phyloP scores from a whole-genome alignment of 2,113 vertebrate genomes.

The Cricetomys ansorgei region DNA sequence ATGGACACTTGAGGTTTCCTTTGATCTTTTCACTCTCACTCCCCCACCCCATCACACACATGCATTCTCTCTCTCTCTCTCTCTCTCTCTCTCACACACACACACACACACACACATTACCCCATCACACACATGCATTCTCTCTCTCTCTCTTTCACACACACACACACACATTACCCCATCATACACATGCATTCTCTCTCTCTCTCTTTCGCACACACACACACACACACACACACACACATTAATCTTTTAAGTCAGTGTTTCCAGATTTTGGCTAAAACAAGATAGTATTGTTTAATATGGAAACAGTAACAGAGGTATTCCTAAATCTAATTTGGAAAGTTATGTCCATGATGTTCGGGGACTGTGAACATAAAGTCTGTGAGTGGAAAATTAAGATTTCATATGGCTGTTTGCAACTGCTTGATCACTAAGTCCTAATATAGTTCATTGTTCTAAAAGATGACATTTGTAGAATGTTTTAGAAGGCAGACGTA shows the following conservation, averaged over 20 bases:
- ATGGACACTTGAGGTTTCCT: neutral
- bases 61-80: too few species aligned
- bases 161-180: neutral
- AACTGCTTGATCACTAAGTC: conserved; percentile 57
- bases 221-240: neutral
- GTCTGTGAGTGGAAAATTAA: conserved; percentile 69
- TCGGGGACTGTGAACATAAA: conserved; percentile 48
- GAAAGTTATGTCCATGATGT: conserved; percentile 64
- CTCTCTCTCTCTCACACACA: too few species aligned
- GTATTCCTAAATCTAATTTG: conserved; percentile 70
- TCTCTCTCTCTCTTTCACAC: too few species aligned
- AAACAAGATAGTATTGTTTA: conserved; percentile 63
- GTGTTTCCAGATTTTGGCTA: conserved; percentile 64
- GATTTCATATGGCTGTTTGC: conserved; percentile 64
- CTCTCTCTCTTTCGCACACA: neutral
- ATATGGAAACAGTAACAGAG: conserved; percentile 69
- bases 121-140: too few species aligned
- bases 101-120: neutral
- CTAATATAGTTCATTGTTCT: conserved; percentile 56
- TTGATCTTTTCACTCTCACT: neutral
- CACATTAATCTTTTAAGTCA: conserved; percentile 22
- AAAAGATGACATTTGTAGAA: conserved; percentile 4
- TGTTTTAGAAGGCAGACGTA: conserved; percentile 50
- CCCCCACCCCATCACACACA: neutral
- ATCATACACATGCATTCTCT: too few species aligned